Evolutionary conservation across 1,140 invertebrate genomes (phyloP).

Genomic region (Leguminivora glycinivorella): DNA sequence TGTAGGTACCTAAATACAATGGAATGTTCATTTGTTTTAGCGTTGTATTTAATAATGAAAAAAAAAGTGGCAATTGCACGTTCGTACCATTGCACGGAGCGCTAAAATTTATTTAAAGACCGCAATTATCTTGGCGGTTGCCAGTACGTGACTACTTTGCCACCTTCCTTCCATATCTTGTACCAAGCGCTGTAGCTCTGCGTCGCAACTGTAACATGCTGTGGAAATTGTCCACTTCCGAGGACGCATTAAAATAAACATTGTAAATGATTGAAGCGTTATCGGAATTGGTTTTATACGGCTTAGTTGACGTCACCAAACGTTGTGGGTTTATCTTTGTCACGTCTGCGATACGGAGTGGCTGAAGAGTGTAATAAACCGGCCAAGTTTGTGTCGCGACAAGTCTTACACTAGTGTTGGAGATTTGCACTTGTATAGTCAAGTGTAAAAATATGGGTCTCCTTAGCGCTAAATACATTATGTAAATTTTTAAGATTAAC

Average conservation of each 20-base stretch:
- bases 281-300: conserved; percentile 19
- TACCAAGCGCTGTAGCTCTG: not conserved
- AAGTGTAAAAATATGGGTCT: too few relatives aligned
- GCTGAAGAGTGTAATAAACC: not conserved
- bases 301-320: not conserved
- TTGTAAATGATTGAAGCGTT: conserved; percentile 16
- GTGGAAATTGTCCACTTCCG: conserved; percentile 26
- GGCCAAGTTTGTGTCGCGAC: too few relatives aligned
- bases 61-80: too few relatives aligned
- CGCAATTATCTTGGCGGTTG: not conserved
- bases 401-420: too few relatives aligned
- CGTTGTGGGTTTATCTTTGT: conserved; percentile 1
- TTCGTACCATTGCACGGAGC: too few relatives aligned
- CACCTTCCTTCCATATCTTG: not conserved
- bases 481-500: too few relatives aligned
- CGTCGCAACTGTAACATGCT: conserved; percentile 15
- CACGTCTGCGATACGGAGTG: not conserved
- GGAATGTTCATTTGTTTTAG: too few relatives aligned
- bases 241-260: conserved; percentile 15
- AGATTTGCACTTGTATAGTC: too few relatives aligned
- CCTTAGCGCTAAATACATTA: too few relatives aligned
- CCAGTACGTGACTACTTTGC: not conserved
- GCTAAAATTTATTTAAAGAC: too few relatives aligned
- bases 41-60: too few relatives aligned
- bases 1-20: too few relatives aligned